Base-by-base conservation (phyloP, 2,888 invertebrate species). In the Chouioia cunea region DNA sequence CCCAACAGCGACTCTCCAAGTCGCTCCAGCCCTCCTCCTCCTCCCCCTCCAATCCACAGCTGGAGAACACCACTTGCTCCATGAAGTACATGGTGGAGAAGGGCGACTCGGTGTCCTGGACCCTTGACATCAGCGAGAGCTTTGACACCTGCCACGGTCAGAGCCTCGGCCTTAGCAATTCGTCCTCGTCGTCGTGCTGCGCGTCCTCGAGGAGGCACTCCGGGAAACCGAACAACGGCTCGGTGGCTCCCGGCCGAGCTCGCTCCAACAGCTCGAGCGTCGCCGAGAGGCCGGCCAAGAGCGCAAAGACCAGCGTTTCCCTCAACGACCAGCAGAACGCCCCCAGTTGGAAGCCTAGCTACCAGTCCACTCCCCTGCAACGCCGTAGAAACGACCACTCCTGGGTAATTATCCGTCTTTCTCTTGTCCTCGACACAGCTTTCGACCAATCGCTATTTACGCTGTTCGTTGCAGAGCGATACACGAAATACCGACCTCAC, bases 51-150 rank as follows among this genome's bases (percentile, higher is more conserved):
- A 70, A 58, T 23, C 43, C 36, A 0, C 88, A 90, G 18, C 91
- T 92, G 0, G 88, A 90, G 12, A 91, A 2, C 12, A 36, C 36
- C 10, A 36, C 93, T 18, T 93, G 93, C 14, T 93, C 94, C 3
- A 91, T 93, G 76, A 94, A 94, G 80, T 93, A 92, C 15, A 92
- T 95, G 74, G 93, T 95, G 1, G 93, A 94, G 83, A 94, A 95
- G 83, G 92, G 91, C 67, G 95, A 94, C 83, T 95, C 94, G 0
- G 93, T 95, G 48, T 93, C 94, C 79, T 95, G 93, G 91, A 93
- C 95, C 18, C 87, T 95, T 43, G 94, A 95, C 83, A 92, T 95
- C 81, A 92, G 92, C 62, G 82, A 68, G 18, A 63, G 59, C 48
- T 60, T 52, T 52, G 66, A 70, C 15, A 46, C 54, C 52, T 56